Evolutionary conservation across 1,140 invertebrate species (phyloP).

Genomic region (Aphaenogaster ashmeadi): DNA sequence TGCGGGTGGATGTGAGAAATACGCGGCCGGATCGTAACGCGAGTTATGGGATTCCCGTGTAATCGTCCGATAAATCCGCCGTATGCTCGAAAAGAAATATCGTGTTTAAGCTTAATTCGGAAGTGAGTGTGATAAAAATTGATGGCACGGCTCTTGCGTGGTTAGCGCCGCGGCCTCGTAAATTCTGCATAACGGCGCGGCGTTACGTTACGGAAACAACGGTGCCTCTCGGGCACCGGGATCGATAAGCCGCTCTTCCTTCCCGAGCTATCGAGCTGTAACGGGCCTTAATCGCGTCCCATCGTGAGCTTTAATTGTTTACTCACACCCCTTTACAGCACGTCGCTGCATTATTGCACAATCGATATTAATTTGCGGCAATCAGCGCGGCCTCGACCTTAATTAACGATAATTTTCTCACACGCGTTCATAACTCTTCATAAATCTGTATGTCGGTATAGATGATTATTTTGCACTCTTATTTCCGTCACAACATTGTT

Average conservation of each 20-base stretch:
- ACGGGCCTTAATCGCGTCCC: conserved; percentile 38
- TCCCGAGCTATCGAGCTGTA: conserved; percentile 30
- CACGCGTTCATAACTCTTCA: not conserved
- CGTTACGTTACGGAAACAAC: conserved; percentile 55
- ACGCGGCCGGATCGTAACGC: conserved; percentile 18
- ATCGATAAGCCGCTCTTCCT: conserved; percentile 48
- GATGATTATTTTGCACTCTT: conserved; percentile 12
- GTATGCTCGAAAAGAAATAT: conserved; percentile 49
- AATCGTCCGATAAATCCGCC: conserved; percentile 57
- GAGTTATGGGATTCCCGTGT: conserved; percentile 33
- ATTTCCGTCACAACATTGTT: not conserved
- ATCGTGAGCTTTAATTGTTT: conserved; percentile 53
- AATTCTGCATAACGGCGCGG: conserved; percentile 50
- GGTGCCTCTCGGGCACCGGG: conserved; percentile 13
- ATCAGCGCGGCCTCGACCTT: conserved; percentile 5
- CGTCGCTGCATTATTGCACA: not conserved
- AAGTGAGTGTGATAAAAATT: conserved; percentile 63
- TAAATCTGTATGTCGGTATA: not conserved
- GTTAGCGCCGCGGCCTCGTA: conserved; percentile 49
- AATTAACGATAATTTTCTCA: conserved; percentile 30
- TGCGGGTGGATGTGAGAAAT: conserved; percentile 32
- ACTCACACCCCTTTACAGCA: not conserved
- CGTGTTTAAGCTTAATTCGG: conserved; percentile 60
- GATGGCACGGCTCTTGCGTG: conserved; percentile 37
- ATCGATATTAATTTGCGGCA: conserved; percentile 47